Evolutionary conservation across 2,888 invertebrate genomes (phyloP).

Genomic region (Rutpela maculata): DNA sequence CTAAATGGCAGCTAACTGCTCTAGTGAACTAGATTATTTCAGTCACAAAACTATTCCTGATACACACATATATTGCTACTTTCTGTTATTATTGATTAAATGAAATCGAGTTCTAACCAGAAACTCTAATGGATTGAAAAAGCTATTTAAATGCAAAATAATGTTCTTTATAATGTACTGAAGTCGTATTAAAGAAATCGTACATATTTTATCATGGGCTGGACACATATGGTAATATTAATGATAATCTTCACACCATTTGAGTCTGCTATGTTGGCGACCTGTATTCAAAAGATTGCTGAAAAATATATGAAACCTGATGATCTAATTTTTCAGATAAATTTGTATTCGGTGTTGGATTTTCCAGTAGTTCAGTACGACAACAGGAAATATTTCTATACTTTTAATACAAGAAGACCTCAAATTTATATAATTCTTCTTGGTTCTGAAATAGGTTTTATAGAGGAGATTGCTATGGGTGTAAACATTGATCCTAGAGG

Average conservation of each 20-base stretch:
- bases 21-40: too few relatives aligned
- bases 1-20: too few relatives aligned
- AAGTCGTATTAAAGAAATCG: too few relatives aligned
- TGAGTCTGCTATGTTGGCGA: background rate
- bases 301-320: slow-evolving; percentile 13
- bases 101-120: too few relatives aligned
- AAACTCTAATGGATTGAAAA: too few relatives aligned
- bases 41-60: too few relatives aligned
- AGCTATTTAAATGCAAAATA: too few relatives aligned
- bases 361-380: slow-evolving; percentile 5
- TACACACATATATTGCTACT: too few relatives aligned
- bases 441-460: background rate
- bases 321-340: slow-evolving; percentile 11
- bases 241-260: background rate
- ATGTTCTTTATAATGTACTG: too few relatives aligned
- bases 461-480: background rate
- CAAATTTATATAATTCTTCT: background rate
- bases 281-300: background rate
- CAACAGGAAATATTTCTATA: background rate
- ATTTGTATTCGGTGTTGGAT: background rate
- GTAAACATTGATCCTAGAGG: slow-evolving; percentile 18
- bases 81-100: too few relatives aligned
- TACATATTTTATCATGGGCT: too few relatives aligned
- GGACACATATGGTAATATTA: too few relatives aligned
- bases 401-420: background rate